Base-by-base conservation (phyloP, 2,113 vertebrate species). In the Aleadryas rufinucha region DNA sequence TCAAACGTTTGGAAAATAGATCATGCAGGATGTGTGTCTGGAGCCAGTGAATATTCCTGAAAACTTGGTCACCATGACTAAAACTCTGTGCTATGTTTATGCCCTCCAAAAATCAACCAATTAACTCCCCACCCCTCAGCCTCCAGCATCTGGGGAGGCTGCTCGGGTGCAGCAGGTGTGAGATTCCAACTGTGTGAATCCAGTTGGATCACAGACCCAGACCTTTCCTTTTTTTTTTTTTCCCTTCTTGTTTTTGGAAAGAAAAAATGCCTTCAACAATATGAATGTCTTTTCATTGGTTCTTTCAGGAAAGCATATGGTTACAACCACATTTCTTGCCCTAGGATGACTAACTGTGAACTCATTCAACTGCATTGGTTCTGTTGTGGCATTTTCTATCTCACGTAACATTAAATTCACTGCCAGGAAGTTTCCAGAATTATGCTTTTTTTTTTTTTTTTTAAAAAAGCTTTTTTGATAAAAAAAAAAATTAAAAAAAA, bases 331-430 rank as follows among this genome's bases (percentile, higher is more conserved):
- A 89, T 97, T 96, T 94, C 95, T 95, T 96, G 96, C 93, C 96
- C 96, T 97, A 93, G 95, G 87, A 96, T 97, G 96, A 97, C 93
- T 96, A 96, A 97, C 95, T 96, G 95, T 97, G 93, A 95, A 96
- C 96, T 96, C 96, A 87, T 96, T 96, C 87, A 61, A 86, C 56
- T 77, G 66, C 91, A 87, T 81, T 96, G 90, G 89, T 95, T 90
- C 82, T 97, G 87, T 95, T 92, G 95, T 95, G 95, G 89, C 92
- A 96, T 95, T 93, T 97, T 94, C 87, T 92, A 19, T 93, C 94
- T 96, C 64, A 68, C 65, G 50, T 93, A 97, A 86, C 91, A 91
- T 79, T 86, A 89, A 94, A 78, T 94, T 97, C 88, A 88, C 71
- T 93, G 92, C 84, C 75, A 97, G 91, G 86, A 95, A 92, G 71